These are phyloP conservation scores for Monoplex corrugatus DNA, from an alignment of 2,888 invertebrate species.

Conservation along the genomic window DNA sequence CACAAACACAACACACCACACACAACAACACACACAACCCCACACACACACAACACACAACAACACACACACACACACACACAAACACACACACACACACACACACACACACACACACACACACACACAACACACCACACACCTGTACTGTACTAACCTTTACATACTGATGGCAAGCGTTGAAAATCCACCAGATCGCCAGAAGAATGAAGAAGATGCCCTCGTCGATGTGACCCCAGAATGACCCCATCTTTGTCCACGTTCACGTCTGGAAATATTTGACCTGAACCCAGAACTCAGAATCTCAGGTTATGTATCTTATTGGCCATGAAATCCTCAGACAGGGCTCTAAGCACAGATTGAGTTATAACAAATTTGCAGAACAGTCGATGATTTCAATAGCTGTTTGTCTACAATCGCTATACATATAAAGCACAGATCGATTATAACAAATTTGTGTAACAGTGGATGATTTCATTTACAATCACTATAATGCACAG, in stretches of 20 bases:
- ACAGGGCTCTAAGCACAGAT: too few relatives aligned
- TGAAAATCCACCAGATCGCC: conserved; percentile 68
- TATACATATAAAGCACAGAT: too few relatives aligned
- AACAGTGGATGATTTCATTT: too few relatives aligned
- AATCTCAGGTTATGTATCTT: not conserved
- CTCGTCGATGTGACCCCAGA: conserved; percentile 69
- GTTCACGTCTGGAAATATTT: not conserved
- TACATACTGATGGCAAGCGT: conserved; percentile 61
- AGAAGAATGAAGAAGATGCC: conserved; percentile 66
- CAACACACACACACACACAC: not conserved
- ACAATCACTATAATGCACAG: too few relatives aligned
- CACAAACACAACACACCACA: not conserved
- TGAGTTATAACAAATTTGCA: too few relatives aligned
- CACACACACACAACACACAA: not conserved
- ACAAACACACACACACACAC: not conserved
- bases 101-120: conserved; percentile 17
- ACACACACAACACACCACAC: not conserved
- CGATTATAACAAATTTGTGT: too few relatives aligned
- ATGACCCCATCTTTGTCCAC: conserved; percentile 63
- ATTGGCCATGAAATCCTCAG: too few relatives aligned
- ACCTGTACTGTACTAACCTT: conserved; percentile 56
- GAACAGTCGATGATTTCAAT: too few relatives aligned
- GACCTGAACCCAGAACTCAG: not conserved
- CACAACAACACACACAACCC: not conserved
- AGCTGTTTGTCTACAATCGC: not conserved